Conservation (phyloP, 2,888 invertebrate genomes). For the Cantharis nigra region DNA sequence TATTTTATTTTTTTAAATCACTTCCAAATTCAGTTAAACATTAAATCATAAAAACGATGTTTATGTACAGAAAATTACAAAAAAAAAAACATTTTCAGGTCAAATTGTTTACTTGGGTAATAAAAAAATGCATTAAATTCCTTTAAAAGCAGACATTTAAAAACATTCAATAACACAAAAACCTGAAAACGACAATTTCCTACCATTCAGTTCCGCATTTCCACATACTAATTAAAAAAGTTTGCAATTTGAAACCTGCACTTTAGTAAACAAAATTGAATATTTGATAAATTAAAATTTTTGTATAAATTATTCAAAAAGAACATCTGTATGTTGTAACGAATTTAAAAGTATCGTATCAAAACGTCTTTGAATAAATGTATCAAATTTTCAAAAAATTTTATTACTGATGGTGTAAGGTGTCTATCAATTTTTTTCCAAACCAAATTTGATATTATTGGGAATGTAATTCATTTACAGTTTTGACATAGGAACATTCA, state of each 20-base stretch:
- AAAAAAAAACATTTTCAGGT: background rate
- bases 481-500: too few relatives aligned
- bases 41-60: too few relatives aligned
- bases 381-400: too few relatives aligned
- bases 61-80: background rate
- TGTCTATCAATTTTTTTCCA: too few relatives aligned
- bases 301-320: too few relatives aligned
- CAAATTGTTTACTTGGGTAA: background rate
- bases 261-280: background rate
- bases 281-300: too few relatives aligned
- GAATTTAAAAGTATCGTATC: too few relatives aligned
- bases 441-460: too few relatives aligned
- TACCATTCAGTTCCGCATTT: background rate
- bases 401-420: too few relatives aligned
- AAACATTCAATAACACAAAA: background rate
- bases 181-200: background rate
- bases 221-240: background rate
- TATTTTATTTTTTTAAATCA: background rate
- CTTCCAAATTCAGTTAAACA: too few relatives aligned
- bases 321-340: background rate
- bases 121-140: background rate
- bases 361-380: too few relatives aligned
- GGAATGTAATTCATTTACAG: too few relatives aligned
- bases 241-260: background rate
- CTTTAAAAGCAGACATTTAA: background rate